Percentiles rank a stretch among this genome's conserved stretches.
phyloP scores from a whole-genome alignment of 2,113 vertebrate species.

The Emydocephalus ijimae region DNA sequence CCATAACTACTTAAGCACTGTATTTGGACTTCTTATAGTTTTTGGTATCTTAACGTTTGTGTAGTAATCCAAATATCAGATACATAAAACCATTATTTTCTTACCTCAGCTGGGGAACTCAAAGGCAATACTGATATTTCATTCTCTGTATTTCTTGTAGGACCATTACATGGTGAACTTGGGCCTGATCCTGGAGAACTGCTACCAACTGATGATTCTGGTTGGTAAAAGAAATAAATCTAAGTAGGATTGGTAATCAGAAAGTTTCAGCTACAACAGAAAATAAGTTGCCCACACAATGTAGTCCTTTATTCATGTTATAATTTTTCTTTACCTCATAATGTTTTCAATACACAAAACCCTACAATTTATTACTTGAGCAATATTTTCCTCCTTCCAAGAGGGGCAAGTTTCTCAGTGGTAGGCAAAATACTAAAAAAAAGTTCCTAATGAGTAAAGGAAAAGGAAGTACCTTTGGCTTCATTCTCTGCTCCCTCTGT shows the following conservation, averaged over 20 bases:
- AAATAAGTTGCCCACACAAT: neutral
- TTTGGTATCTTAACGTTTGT: neutral
- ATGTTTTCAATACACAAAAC: slow-evolving; percentile 10
- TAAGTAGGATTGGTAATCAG: slow-evolving; percentile 15
- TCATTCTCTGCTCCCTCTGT: slow-evolving; percentile 33
- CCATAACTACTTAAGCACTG: neutral
- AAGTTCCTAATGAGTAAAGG: slow-evolving; percentile 19
- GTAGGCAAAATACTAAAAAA: slow-evolving; percentile 5
- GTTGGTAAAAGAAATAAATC: slow-evolving; percentile 46
- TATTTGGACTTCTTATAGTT: neutral
- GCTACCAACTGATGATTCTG: slow-evolving; percentile 90
- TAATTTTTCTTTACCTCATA: neutral
- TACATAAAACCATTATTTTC: neutral
- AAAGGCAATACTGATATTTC: slow-evolving; percentile 82
- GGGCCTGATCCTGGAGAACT: slow-evolving; percentile 91
- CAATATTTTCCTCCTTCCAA: slow-evolving; percentile 1
- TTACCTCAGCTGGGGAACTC: slow-evolving; percentile 88
- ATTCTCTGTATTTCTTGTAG: slow-evolving; percentile 84
- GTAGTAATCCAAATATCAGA: neutral
- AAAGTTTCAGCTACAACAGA: slow-evolving; percentile 1
- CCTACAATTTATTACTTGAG: slow-evolving; percentile 21
- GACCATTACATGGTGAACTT: slow-evolving; percentile 92
- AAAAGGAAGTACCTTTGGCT: slow-evolving; percentile 37
- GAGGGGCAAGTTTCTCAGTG: neutral
- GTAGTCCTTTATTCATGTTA: neutral